Conservation (phyloP, 2,888 invertebrate species). For the Amiota communis region DNA sequence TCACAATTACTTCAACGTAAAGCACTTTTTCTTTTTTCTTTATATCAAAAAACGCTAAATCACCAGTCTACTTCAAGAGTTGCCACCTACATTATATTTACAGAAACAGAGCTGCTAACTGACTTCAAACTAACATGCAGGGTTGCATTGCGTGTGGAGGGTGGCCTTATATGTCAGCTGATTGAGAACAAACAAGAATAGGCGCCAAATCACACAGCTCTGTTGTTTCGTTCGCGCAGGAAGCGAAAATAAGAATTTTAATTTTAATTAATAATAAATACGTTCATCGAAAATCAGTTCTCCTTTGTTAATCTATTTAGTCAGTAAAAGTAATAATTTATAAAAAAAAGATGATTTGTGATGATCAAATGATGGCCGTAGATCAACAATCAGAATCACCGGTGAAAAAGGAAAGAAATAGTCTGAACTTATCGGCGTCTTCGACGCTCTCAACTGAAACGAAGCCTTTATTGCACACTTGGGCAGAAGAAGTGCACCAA, state of each 20-base stretch:
- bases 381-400: slow-evolving; percentile 39
- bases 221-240: too few species aligned
- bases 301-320: not conserved
- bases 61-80: slow-evolving; percentile 27
- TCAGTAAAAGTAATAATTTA: not conserved
- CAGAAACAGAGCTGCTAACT: slow-evolving; percentile 46
- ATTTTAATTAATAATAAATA: not conserved
- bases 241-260: not conserved
- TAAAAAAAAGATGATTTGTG: slow-evolving; percentile 47
- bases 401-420: slow-evolving; percentile 45
- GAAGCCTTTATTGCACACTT: slow-evolving; percentile 51
- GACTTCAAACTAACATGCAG: not conserved
- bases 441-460: slow-evolving; percentile 45
- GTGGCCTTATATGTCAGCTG: not conserved
- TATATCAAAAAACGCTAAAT: slow-evolving; percentile 62
- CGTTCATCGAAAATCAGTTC: not conserved
- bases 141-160: not conserved
- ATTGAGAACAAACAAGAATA: slow-evolving; percentile 53
- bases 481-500: slow-evolving; percentile 63
- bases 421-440: slow-evolving; percentile 56
- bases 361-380: slow-evolving; percentile 53
- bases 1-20: not conserved
- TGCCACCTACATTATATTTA: not conserved
- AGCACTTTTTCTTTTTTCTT: slow-evolving; percentile 38
- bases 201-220: slow-evolving; percentile 49